Percentiles rank a stretch among this genome's conserved stretches.
Conservation (phyloP, 2,797 vertebrate genomes). For the Gila robusta region DNA sequence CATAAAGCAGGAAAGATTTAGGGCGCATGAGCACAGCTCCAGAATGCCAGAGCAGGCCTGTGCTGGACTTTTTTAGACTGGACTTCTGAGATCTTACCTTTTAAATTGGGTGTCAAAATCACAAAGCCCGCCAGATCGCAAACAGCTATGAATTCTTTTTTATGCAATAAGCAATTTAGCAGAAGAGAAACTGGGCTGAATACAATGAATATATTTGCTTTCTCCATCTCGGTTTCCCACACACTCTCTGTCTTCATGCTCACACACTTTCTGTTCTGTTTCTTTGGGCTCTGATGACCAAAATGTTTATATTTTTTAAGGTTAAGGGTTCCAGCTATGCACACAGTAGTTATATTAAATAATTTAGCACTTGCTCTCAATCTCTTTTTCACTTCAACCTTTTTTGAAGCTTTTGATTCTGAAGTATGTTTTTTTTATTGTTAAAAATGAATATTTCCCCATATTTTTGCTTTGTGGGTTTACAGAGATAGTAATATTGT, state of each 20-base stretch:
- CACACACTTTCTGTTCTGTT: neutral
- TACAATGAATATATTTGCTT: slow-evolving; percentile 47
- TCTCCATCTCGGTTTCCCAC: slow-evolving; percentile 10
- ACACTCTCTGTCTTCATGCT: neutral
- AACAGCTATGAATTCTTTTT: slow-evolving; percentile 55
- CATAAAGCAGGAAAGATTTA: slow-evolving; percentile 53
- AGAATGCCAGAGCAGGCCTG: slow-evolving; percentile 53
- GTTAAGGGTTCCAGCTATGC: neutral
- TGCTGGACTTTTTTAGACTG: slow-evolving; percentile 42
- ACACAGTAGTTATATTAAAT: neutral
- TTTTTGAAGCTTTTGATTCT: neutral
- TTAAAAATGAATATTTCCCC: neutral
- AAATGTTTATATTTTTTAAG: neutral
- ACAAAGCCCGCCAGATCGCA: slow-evolving; percentile 55
- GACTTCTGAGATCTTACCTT: slow-evolving; percentile 51
- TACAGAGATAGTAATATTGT: neutral
- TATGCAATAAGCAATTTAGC: slow-evolving; percentile 58
- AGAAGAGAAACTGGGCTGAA: slow-evolving; percentile 27
- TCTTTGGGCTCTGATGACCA: neutral
- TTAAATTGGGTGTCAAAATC: slow-evolving; percentile 66
- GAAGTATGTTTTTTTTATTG: neutral
- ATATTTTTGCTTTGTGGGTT: neutral
- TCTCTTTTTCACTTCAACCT: neutral
- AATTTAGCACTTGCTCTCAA: neutral
- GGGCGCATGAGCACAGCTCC: slow-evolving; percentile 24